Evolutionary conservation across 2,797 vertebrate genomes (phyloP), one percentile per base, ranked within the genome.

Genomic region (Malacoctenus gilli): DNA sequence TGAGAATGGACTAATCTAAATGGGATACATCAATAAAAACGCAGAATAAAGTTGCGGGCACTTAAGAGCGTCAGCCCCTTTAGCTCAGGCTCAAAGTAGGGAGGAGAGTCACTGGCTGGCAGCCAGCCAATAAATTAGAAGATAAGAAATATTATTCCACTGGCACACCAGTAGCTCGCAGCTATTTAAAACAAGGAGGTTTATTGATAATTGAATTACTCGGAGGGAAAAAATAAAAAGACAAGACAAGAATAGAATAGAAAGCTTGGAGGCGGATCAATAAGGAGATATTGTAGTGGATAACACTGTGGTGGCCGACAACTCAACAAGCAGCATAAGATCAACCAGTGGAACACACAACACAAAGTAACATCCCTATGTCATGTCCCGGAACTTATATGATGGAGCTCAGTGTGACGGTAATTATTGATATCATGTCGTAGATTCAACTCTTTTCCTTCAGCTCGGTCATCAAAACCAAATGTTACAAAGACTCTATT

Each of bases 1-100:
- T 86, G 85, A 89, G 91, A 91, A 91, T 78, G 82, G 91, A 91
- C 89, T 91, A 83, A 92, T 92, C 91, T 90, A 93, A 93, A 93
- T 91, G 89, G 89, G 88, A 89, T 87, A 80, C 89, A 90, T 92
- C 91, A 93, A 93, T 91, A 92, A 90, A 86, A 77, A 38, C 43
- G 61, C 59, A 77, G 90, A 92, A 92, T 93, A 91, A 94, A 94
- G 91, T 92, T 91, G 90, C 54, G 83, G 79, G 91, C 92, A 92
- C 89, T 93, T 92, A 91, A 88, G 83, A 83, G 79, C 83, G 88
- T 90, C 75, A 88, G 78, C 71, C 89, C 70, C 87, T 74, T 85
- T 89, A 44, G 84, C 80, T 88, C 85, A 61, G 86, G 66, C 80
- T 91, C 83, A 87, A 89, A 92, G 83, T 68, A 70, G 68, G 34